Conservation (phyloP, 2,113 vertebrate species). For the Tetraodon nigroviridis region DNA sequence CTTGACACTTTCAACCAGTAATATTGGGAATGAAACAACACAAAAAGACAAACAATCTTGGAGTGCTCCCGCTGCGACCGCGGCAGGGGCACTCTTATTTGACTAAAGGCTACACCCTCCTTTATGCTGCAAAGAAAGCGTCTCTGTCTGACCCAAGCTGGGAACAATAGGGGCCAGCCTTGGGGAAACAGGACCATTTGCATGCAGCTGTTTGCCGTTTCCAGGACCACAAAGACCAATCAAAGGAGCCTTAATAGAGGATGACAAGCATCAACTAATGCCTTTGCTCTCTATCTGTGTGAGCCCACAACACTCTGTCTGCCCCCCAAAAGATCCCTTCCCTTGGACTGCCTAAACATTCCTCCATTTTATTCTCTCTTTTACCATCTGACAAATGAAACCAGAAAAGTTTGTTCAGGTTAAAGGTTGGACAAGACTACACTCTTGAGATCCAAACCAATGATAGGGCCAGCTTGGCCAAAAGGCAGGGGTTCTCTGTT, state of each 20-base stretch:
- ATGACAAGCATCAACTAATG: conserved; percentile 82
- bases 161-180: conserved; percentile 83
- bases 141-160: conserved; percentile 83
- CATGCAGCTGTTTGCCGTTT: conserved; percentile 95
- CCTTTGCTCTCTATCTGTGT: conserved; percentile 62
- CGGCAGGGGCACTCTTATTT: conserved; percentile 80
- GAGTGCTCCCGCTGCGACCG: conserved; percentile 78
- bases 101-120: conserved; percentile 76
- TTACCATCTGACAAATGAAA: conserved; percentile 15
- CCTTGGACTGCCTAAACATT: conserved; percentile 48
- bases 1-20: conserved; percentile 73
- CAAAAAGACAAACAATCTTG: conserved; percentile 77
- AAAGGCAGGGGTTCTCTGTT: conserved; percentile 38
- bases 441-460: conserved; percentile 37
- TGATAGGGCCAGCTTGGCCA: conserved; percentile 30
- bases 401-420: conserved; percentile 31
- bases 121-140: conserved; percentile 84
- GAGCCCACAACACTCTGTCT: conserved; percentile 54
- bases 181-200: conserved; percentile 82
- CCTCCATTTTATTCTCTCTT: conserved; percentile 27
- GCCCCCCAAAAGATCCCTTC: conserved; percentile 28
- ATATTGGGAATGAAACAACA: conserved; percentile 69
- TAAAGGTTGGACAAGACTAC: conserved; percentile 41
- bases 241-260: conserved; percentile 82
- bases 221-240: conserved; percentile 90